Base-by-base conservation (phyloP, 2,888 invertebrate genomes). In the Drosophila longiperda region DNA sequence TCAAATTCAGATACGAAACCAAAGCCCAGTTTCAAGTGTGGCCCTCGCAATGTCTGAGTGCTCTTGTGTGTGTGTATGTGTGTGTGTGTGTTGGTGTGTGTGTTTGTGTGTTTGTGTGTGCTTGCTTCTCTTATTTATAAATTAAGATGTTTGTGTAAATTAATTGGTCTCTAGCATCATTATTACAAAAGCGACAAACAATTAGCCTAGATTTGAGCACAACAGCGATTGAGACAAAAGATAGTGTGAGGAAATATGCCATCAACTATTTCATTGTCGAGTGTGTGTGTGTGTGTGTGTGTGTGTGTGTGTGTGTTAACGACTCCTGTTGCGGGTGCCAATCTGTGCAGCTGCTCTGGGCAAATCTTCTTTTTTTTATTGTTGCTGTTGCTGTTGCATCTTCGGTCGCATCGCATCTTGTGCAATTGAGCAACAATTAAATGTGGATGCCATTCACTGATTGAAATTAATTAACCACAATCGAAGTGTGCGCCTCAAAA, bases 151-250 rank as follows among this genome's bases (percentile, higher is more conserved):
- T 80, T 90, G 91, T 90, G 91, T 86, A 89, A 91, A 91, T 91
- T 91, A 91, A 91, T 91, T 91, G 91, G 91, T 87, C 88, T 83
- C 87, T 88, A 85, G 88, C 88, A 85, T 90, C 85, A 90, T 91
- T 91, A 91, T 84, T 84, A 88, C 79, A 84, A 82, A 87, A 90
- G 90, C 83, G 87, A 87, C 91, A 89, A 87, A 85, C 87, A 90
- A 90, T 91, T 90, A 90, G 85, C 91, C 90, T 89, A 91, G 82
- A 89, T 87, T 89, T 90, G 73, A 52, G 54, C 65, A 26, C 62
- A 64, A 53, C 70, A 38, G 42, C 52, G 66, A 54, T 54, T 62
- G 52, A 33, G 42, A 52, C 52, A 49, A 42, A 11, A 63, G 74
- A 68, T 52, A 40, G 29, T 36, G 63, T 42, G 42, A 62, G 26